Conservation (phyloP, 2,797 vertebrate genomes). For the Pseudocheirus occidentalis region DNA sequence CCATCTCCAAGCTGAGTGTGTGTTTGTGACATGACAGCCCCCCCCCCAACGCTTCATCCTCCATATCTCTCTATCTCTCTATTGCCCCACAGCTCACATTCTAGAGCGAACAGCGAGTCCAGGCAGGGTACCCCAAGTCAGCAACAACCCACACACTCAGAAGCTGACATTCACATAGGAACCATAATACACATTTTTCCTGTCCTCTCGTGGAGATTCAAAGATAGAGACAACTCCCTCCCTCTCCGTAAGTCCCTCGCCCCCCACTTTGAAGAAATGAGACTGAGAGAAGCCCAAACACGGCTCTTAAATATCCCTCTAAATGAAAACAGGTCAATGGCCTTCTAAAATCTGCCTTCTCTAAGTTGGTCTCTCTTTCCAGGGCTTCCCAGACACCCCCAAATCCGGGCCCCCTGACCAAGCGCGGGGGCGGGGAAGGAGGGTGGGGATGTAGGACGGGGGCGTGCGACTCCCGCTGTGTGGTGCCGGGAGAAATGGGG, state of each 20-base stretch:
- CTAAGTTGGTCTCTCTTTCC: constrained; percentile 52
- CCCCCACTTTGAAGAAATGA: constrained; percentile 62
- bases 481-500: constrained; percentile 39
- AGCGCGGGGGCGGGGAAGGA: neutral
- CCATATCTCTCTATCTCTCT: constrained; percentile 12
- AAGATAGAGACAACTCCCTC: constrained; percentile 1
- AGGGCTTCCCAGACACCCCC: constrained; percentile 11
- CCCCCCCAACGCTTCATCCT: constrained; percentile 14
- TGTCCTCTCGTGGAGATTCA: constrained; percentile 29
- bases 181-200: constrained; percentile 21
- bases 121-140: constrained; percentile 28
- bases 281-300: constrained; percentile 27
- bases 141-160: constrained; percentile 39
- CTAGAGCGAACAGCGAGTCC: constrained; percentile 8
- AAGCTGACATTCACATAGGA: neutral
- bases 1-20: constrained; percentile 57
- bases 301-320: constrained; percentile 45
- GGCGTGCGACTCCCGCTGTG: constrained; percentile 31
- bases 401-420: neutral
- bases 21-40: constrained; percentile 63
- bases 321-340: constrained; percentile 72
- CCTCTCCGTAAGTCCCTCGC: constrained; percentile 33
- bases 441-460: neutral
- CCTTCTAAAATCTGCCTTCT: constrained; percentile 16
- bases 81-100: constrained; percentile 36